Base-by-base conservation (phyloP, 2,113 vertebrate genomes). In the Polyodon spathula region DNA sequence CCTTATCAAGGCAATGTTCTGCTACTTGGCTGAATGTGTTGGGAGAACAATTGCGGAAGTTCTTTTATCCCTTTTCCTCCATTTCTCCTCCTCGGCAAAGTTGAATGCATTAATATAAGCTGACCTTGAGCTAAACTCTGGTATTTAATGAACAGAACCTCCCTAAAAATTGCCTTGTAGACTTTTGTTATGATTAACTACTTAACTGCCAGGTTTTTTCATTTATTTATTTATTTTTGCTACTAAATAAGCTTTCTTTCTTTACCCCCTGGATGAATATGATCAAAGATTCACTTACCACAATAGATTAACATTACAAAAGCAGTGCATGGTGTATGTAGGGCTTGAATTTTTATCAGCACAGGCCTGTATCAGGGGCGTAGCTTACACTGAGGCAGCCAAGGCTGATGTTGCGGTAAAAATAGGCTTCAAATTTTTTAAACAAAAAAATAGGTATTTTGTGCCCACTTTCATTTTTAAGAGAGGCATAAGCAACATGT, bases 231-330 rank as follows among this genome's bases (percentile, higher is more conserved):
- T 67, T 80, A 69, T 67, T 77, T 68, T 81, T 80, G n/a, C n/a
- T n/a, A 83, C 81, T 78, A 76, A 92, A 88, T 84, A 83, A 73
- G 80, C 79, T 80, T 69, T 89, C 82, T 89, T 84, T 86, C 81
- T 81, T 66, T 48, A 66, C 80, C 77, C 81, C 77, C 81, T 82
- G 78, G 84, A 78, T 87, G 88, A 86, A 88, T 88, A 83, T 80
- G 87, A 91, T 92, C 91, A 91, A 93, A 93, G 87, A 86, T 79
- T 80, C 84, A 86, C 85, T 89, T 82, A 90, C 88, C 87, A 88
- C 78, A 81, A 81, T 40, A 76, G 68, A 91, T 93, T 92, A 92
- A 82, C 87, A 90, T 90, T 70, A 89, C 86, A 89, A 92, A 91
- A 91, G 79, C 75, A 48, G 78, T 60, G 82, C 80, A 71, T 72